Percentiles rank a stretch among this genome's conserved stretches.
Evolutionary conservation across 2,113 vertebrate species (phyloP).

Genomic region (Hylia prasina): DNA sequence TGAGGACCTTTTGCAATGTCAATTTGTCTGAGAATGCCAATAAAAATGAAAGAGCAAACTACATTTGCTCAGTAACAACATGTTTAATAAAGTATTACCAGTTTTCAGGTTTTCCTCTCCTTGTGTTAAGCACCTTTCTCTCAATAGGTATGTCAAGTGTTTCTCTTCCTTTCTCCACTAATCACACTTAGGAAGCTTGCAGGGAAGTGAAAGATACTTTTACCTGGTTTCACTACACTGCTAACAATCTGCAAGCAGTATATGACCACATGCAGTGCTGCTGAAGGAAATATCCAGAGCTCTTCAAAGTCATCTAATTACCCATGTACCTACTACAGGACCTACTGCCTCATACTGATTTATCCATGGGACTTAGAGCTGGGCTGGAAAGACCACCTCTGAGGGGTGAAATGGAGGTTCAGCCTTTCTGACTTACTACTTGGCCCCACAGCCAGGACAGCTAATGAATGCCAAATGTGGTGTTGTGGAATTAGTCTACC

Average conservation of each 20-base stretch:
- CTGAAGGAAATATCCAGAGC: not conserved
- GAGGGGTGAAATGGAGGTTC: conserved; percentile 54
- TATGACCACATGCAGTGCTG: not conserved
- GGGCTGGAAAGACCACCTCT: conserved; percentile 40
- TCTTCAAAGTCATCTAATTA: conserved; percentile 31
- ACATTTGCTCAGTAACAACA: not conserved
- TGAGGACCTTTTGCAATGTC: not conserved
- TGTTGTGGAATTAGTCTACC: conserved; percentile 58
- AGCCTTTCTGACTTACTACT: conserved; percentile 6
- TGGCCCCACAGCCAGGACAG: conserved; percentile 36
- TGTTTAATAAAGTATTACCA: not conserved
- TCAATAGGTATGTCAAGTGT: not conserved
- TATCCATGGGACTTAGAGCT: not conserved
- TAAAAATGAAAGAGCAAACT: conserved; percentile 4
- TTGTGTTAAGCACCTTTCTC: not conserved
- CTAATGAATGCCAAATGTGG: conserved; percentile 66
- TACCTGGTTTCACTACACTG: not conserved
- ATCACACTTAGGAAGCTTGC: not conserved
- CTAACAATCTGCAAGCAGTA: not conserved
- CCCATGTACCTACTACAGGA: not conserved
- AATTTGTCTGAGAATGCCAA: not conserved
- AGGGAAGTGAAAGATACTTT: not conserved
- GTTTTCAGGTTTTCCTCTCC: not conserved
- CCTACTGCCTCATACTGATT: not conserved
- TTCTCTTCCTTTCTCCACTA: not conserved